Percentiles rank a stretch among this genome's conserved stretches.
Evolutionary conservation across 2,113 vertebrate genomes (phyloP).

Genomic region (Plecotus auritus): DNA sequence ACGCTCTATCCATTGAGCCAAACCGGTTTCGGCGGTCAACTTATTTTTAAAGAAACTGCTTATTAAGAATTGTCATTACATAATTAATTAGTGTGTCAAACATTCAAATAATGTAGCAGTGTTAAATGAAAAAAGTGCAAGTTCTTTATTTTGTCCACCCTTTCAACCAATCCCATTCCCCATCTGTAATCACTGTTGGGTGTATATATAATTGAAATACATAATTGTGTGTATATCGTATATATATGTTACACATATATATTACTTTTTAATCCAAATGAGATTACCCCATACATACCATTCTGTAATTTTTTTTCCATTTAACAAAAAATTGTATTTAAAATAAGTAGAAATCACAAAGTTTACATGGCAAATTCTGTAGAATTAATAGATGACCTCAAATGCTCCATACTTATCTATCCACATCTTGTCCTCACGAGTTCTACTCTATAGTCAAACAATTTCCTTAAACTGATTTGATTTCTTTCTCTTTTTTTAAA

Average conservation of each 20-base stretch:
- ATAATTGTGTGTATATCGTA: not conserved
- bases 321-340: not conserved
- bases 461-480: not conserved
- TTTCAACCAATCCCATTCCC: not conserved
- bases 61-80: not conserved
- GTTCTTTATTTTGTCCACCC: not conserved
- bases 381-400: not conserved
- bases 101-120: not conserved
- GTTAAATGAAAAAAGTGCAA: not conserved
- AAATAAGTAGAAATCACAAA: not conserved
- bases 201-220: not conserved
- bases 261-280: not conserved
- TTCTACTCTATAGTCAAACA: not conserved
- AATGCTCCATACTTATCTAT: not conserved
- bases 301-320: not conserved
- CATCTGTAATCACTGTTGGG: not conserved
- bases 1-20: too few species aligned
- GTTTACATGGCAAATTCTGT: not conserved
- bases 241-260: too few species aligned
- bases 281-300: not conserved
- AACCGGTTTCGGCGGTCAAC: too few species aligned
- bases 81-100: not conserved
- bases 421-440: not conserved
- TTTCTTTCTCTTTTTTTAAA: not conserved
- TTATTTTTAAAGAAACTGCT: not conserved